Percentiles rank a stretch among this genome's conserved stretches.
These are phyloP conservation scores for Knipowitschia caucasica DNA, from an alignment of 2,797 vertebrate species.

Conservation along the genomic window DNA sequence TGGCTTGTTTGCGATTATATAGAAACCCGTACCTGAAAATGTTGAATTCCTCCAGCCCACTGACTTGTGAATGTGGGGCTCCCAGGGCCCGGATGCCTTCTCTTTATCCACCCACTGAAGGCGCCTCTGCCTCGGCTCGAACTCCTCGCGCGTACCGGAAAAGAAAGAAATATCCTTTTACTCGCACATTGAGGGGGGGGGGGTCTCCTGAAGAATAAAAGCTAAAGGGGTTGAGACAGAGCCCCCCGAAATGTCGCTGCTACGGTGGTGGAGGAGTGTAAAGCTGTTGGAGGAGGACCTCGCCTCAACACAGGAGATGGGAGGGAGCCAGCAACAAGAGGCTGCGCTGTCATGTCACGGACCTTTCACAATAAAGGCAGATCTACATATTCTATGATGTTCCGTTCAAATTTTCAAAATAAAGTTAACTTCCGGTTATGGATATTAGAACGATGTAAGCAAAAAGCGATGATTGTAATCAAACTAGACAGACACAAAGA, in stretches of 20 bases:
- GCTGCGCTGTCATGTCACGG: background rate
- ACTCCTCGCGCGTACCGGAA: slow-evolving; percentile 12
- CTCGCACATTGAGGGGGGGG: background rate
- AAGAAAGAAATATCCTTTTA: slow-evolving; percentile 27
- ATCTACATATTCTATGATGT: rapidly evolving
- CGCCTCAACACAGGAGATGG: slow-evolving; percentile 40
- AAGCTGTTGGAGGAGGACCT: slow-evolving; percentile 51
- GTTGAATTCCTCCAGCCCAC: slow-evolving; percentile 41
- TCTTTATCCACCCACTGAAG: slow-evolving; percentile 60
- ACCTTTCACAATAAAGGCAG: slow-evolving; percentile 30
- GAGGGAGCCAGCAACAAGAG: slow-evolving; percentile 28
- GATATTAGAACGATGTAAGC: background rate
- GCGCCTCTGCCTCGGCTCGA: slow-evolving; percentile 26
- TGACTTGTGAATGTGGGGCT: slow-evolving; percentile 43
- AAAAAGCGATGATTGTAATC: background rate
- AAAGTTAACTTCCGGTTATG: slow-evolving; percentile 13
- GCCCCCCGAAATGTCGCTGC: slow-evolving; percentile 36
- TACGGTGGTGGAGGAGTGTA: slow-evolving; percentile 36
- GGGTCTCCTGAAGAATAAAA: background rate
- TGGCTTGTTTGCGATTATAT: background rate
- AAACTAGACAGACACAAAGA: background rate
- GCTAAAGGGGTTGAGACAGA: slow-evolving; percentile 3
- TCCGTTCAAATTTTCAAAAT: slow-evolving; percentile 14
- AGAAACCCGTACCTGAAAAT: slow-evolving; percentile 53
- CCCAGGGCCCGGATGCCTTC: slow-evolving; percentile 61